Evolutionary conservation across 2,888 invertebrate species (phyloP), one percentile per base, ranked within the genome.

Genomic region (Caenorhabditis uteleia): DNA sequence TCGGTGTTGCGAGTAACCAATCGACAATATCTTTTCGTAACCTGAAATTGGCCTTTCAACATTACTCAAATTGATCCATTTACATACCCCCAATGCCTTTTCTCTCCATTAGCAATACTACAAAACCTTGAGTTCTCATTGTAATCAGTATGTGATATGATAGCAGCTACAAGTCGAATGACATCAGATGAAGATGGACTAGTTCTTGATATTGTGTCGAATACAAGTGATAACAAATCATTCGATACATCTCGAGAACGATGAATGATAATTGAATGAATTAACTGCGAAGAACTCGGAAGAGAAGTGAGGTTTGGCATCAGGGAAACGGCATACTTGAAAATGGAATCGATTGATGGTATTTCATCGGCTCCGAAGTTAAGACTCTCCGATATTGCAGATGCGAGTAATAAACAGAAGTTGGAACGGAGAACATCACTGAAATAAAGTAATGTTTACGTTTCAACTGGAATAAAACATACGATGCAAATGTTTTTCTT

Each of bases 1-100:
- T 40, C 12, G 51, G 58, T 16, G 50, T 46, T 2, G 16, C 5
- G 0, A 59, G 31, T 6, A 59, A 29, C 59, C 59, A 59, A 20
- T 59, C 50, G 31, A 59, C 18, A 14, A 53, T 29, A 34, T 59
- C 59, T 40, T 59, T 59, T 31, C 59, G 51, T 8, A 59, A 39
- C 14, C 51, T 53, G 44, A 1, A 44, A 53, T 36, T 18, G n/a
- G n/a, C n/a, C n/a, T n/a, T 10, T n/a, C 14, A 34, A 34, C 8
- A 34, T 34, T 34, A n/a, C 5, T 10, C 8, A 34, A n/a, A n/a
- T 34, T 34, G 5, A 34, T 34, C 8, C 8, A 34, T n/a, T 10
- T n/a, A 20, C 38, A 31, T 23, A 53, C 51, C 43, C 53, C 59
- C 59, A 59, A 12, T 8, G 27, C 14, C 59, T 47, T 0, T 44